Percentiles rank a stretch among this genome's conserved stretches.
These are phyloP conservation scores for Drosophila limbata DNA, from an alignment of 2,888 invertebrate species.

Conservation along the genomic window DNA sequence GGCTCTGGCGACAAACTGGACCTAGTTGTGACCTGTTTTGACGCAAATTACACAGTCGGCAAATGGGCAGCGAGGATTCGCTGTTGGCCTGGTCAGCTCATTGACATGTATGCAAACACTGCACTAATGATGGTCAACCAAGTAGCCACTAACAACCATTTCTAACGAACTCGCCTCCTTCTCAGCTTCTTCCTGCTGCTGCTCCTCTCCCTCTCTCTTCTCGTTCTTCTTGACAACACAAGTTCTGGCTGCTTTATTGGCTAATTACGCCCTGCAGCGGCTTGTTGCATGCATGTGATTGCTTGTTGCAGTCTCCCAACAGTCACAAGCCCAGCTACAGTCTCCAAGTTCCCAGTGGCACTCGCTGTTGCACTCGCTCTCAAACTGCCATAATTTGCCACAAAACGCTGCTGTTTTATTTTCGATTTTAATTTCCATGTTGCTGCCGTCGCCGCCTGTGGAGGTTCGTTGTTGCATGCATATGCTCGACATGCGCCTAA, in stretches of 20 bases:
- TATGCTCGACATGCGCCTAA: constrained; percentile 70
- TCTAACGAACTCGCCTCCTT: constrained; percentile 57
- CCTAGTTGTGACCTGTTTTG: constrained; percentile 13
- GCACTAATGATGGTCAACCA: constrained; percentile 67
- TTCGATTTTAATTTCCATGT: constrained; percentile 73
- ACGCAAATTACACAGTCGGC: constrained; percentile 2
- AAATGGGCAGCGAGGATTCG: constrained; percentile 1
- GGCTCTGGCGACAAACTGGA: constrained; percentile 55
- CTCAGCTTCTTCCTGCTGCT: not conserved
- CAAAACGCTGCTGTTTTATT: constrained; percentile 57
- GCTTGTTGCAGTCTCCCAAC: constrained; percentile 32
- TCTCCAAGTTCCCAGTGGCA: constrained; percentile 1
- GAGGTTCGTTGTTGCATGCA: constrained; percentile 44
- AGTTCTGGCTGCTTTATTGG: constrained; percentile 66
- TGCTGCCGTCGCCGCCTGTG: constrained; percentile 52
- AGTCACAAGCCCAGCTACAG: not conserved
- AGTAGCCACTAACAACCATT: constrained; percentile 55
- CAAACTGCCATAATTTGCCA: constrained; percentile 71
- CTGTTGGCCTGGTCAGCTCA: constrained; percentile 23
- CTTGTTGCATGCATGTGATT: constrained; percentile 37
- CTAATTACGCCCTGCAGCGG: constrained; percentile 78
- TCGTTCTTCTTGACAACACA: constrained; percentile 8
- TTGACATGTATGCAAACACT: constrained; percentile 74
- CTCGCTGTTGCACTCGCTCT: constrained; percentile 1
- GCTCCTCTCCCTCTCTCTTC: constrained; percentile 1